A percentile compares a stretch with the other conserved stretches of the same genome.
These are phyloP conservation scores for Salticus scenicus DNA, from an alignment of 2,888 invertebrate species.

Conservation along the genomic window DNA sequence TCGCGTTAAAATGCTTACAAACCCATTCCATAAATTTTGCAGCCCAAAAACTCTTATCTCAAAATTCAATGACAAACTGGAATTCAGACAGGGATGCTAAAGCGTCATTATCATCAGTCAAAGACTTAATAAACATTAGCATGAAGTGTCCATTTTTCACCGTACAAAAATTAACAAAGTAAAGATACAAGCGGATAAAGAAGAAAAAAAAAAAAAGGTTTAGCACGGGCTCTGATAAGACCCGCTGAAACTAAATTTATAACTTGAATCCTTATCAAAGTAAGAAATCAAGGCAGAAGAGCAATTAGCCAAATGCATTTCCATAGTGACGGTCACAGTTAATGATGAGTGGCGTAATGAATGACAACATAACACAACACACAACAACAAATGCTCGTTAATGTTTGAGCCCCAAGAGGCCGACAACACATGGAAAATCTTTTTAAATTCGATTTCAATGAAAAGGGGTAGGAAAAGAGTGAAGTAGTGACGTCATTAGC, in stretches of 20 bases:
- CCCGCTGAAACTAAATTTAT: constrained; percentile 16
- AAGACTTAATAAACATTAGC: constrained; percentile 58
- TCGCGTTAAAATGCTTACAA: too few relatives aligned
- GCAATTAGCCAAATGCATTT: constrained; percentile 53
- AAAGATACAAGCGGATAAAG: neutral
- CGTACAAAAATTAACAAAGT: constrained; percentile 24
- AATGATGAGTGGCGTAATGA: constrained; percentile 38
- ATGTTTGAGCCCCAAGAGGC: constrained; percentile 3
- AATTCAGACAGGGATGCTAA: neutral
- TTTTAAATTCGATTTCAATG: constrained; percentile 24
- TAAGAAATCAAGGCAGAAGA: neutral
- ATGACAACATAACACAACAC: constrained; percentile 15
- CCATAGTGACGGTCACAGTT: constrained; percentile 44
- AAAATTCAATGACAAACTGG: neutral
- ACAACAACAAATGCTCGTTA: constrained; percentile 19
- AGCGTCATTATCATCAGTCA: constrained; percentile 49
- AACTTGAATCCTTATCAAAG: constrained; percentile 24
- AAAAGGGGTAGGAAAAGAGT: constrained; percentile 14
- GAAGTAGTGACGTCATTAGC: constrained; percentile 3
- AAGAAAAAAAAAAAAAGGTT: neutral
- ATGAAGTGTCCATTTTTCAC: constrained; percentile 51
- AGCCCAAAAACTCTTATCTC: neutral
- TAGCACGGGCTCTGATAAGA: neutral
- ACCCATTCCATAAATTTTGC: neutral
- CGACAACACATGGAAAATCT: neutral